Evolutionary conservation across 2,888 invertebrate species (phyloP), one percentile per base, ranked within the genome.

Genomic region (Leptinotarsa juncta): DNA sequence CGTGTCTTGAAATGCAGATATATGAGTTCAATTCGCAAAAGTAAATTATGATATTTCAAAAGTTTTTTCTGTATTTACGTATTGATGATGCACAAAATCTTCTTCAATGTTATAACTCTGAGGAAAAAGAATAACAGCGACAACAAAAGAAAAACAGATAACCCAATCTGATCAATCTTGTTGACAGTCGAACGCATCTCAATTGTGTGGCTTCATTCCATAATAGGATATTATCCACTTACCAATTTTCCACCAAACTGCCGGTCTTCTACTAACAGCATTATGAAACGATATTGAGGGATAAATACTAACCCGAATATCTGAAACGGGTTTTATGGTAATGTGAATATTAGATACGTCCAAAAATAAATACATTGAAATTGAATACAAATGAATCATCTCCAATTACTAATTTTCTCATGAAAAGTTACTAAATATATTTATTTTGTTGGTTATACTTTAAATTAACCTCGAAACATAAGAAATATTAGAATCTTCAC

Each of bases 141-240:
- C 42, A 42, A 42, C 42, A 42, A 42, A 42, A 42, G 42, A 10
- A 2, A 42, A 32, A 26, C 15, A 5, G 26, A 62, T 26, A 26
- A 32, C 15, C 14, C 15, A 62, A 62, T 32, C 26, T 62, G 4
- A 62, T 62, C n/a, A 26, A 32, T 62, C 32, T 32, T 26, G 62
- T n/a, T 15, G 26, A 15, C 26, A 62, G 16, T 15, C 62, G 7
- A 32, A 32, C 62, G n/a, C 26, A n/a, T 62, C 16, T 12, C 26
- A 15, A 62, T 32, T 62, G 32, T 62, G 15, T 32, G 62, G 62
- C 62, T 62, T 62, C 62, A 32, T 15, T n/a, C 55, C 62, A 32
- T 62, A 62, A 62, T 26, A 4, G 62, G 23, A 62, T 62, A 32
- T 62, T 62, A 62, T 62, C 62, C 16, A 18, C 62, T 62, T 32